Base-by-base conservation (phyloP, 2,888 invertebrate genomes). In the Limnephilus lunatus region DNA sequence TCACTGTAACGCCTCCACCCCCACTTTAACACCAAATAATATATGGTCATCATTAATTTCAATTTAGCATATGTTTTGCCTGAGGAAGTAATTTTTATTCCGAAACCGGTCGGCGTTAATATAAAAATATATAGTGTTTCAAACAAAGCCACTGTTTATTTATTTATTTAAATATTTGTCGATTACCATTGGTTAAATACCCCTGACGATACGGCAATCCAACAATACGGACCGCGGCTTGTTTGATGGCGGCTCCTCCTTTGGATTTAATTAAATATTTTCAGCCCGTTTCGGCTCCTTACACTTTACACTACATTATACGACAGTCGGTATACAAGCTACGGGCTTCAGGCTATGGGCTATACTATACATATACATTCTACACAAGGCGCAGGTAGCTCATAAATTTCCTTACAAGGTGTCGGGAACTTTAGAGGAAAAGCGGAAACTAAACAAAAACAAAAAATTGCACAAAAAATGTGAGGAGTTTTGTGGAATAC, bases 231-330 rank as follows among this genome's bases (percentile, higher is more conserved):
- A 81, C 89, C 91, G 87, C 88, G 82, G 86, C 90, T 82, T 87
- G 91, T 87, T 92, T 89, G 90, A 93, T 93, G 90, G 92, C 92
- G 90, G 53, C 81, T 32, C 80, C 88, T 90, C 92, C 92, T 90
- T 90, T 90, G 92, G 92, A 93, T 93, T 93, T 93, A 93, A 93
- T 93, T 93, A 93, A 93, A 93, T 93, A 93, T 93, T 93, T 93
- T 92, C 92, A 53, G 68, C 91, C 91, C 90, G 82, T 87, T 87
- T 90, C 87, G 92, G 80, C 85, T 86, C 90, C 90, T 68, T 68
- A 68, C 68, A 25, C 68, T 90, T 90, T 90, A 86, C 48, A 86
- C 86, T 86, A 86, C 48, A 86, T 86, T 86, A 86, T 86, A 86
- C 86, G 86, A 86, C 86, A 86, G 68, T 68, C 86, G 44, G 44